phyloP scores from a whole-genome alignment of 2,797 vertebrate species.

The Falco berigora region DNA sequence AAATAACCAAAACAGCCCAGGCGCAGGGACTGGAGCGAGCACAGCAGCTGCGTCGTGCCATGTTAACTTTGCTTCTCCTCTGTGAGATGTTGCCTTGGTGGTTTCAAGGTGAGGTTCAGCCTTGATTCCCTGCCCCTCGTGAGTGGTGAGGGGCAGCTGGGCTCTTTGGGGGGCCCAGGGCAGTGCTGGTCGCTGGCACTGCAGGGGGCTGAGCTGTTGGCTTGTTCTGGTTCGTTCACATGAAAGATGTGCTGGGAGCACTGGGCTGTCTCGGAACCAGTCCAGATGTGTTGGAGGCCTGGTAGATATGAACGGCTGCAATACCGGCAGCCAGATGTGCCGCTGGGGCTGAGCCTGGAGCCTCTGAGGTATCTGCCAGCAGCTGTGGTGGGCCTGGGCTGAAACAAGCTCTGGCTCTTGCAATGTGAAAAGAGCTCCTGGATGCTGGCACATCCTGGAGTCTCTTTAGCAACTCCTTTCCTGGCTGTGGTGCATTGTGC shows the following conservation, averaged over 20 bases:
- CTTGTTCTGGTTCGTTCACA: not conserved
- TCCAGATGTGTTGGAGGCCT: not conserved
- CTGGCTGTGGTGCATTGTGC: not conserved
- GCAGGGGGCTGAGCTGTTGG: not conserved
- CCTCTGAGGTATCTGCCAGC: not conserved
- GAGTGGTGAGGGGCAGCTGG: not conserved
- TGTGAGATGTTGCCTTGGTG: not conserved
- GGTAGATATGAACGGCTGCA: not conserved
- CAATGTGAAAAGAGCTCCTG: fast-evolving
- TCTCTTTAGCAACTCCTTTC: not conserved
- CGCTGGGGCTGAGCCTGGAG: not conserved
- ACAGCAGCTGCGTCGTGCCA: not conserved
- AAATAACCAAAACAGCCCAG: not conserved
- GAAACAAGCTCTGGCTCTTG: not conserved
- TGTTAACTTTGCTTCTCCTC: not conserved
- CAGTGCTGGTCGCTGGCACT: not conserved
- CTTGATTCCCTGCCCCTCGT: not conserved
- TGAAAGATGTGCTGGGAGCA: not conserved
- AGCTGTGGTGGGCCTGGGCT: not conserved
- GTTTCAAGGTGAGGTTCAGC: not conserved
- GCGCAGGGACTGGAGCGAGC: not conserved
- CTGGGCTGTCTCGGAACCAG: not conserved
- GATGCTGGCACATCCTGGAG: not conserved
- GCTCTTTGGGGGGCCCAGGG: not conserved
- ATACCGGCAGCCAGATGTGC: not conserved